Evolutionary conservation across 2,113 vertebrate species (phyloP).

Genomic region (Eidolon helvum): DNA sequence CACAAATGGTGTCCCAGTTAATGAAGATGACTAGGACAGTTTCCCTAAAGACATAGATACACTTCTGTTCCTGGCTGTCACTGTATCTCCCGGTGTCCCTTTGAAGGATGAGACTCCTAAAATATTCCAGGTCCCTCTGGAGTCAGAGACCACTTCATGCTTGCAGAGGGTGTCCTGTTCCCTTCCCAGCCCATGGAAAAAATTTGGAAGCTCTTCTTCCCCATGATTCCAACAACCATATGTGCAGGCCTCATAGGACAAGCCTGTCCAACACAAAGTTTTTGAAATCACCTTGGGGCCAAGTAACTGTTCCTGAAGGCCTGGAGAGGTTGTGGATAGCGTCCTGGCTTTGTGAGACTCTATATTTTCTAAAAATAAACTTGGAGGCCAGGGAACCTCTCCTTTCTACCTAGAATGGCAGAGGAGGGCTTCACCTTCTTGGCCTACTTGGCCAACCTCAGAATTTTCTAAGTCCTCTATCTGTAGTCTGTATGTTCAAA

Average conservation of each 20-base stretch:
- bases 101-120: neutral
- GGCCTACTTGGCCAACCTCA: neutral
- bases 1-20: neutral
- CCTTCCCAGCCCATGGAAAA: neutral
- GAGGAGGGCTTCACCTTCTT: neutral
- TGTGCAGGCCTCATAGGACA: neutral
- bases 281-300: neutral
- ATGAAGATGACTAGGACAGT: neutral
- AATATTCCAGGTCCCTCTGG: neutral
- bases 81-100: neutral
- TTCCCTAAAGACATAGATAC: neutral
- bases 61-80: rapidly evolving
- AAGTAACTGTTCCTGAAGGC: neutral
- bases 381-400: neutral
- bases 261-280: neutral
- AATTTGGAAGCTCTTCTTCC: neutral
- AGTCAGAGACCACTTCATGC: neutral
- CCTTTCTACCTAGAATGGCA: neutral
- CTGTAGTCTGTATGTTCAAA: neutral
- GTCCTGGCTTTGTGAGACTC: neutral
- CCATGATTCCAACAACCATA: too few species aligned
- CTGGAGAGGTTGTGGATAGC: neutral
- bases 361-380: neutral
- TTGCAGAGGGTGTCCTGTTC: neutral
- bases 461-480: neutral